Evolutionary conservation across 2,797 vertebrate genomes (phyloP).

Genomic region (Eospalax fontanierii): DNA sequence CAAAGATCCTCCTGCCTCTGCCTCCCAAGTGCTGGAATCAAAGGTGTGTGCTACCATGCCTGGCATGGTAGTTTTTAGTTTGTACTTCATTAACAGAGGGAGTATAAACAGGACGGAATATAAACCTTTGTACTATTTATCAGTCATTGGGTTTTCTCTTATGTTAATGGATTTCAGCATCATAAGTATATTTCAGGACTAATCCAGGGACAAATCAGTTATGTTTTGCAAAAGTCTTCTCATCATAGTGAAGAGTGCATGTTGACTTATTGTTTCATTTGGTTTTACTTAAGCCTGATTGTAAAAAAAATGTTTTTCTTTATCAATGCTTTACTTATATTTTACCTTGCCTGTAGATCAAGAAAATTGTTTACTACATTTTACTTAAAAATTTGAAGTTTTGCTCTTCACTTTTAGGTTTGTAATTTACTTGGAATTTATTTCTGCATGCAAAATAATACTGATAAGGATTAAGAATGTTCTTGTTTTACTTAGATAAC

Average conservation of each 20-base stretch:
- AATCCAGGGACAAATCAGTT: background rate
- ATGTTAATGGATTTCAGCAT: background rate
- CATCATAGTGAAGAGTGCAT: background rate
- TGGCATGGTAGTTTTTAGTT: background rate
- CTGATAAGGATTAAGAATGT: background rate
- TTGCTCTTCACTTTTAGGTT: background rate
- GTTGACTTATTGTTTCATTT: background rate
- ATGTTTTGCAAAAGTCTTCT: conserved; percentile 8
- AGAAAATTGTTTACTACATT: background rate
- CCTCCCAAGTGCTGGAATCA: no score
- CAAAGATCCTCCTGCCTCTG: no score
- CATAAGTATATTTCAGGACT: background rate
- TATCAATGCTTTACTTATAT: background rate
- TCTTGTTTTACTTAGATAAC: conserved; percentile 2
- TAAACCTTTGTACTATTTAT: background rate
- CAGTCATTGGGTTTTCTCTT: background rate
- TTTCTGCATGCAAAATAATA: background rate
- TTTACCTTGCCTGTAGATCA: background rate
- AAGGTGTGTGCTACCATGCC: no score
- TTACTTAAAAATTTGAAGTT: conserved; percentile 5
- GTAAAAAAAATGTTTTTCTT: background rate
- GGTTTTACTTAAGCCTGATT: background rate
- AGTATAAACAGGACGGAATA: background rate
- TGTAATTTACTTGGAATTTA: background rate
- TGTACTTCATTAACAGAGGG: background rate